Conservation (phyloP, 2,113 vertebrate genomes). For the Trichechus manatus region DNA sequence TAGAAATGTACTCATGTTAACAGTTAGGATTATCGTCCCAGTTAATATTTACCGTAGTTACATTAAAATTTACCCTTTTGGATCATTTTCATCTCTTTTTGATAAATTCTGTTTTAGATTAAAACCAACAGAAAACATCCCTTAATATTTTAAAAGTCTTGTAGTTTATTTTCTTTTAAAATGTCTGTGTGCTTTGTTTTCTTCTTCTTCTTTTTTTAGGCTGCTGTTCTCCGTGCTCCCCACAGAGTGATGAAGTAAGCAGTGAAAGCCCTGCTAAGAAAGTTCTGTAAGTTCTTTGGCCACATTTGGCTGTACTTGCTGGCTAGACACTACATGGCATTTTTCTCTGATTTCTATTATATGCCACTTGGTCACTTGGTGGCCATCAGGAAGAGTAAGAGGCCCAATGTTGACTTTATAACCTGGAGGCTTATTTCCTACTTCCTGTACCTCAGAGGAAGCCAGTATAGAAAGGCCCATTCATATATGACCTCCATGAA, state of each 20-base stretch:
- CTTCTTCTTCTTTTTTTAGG: background rate
- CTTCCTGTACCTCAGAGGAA: background rate
- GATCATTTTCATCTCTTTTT: constrained; percentile 81
- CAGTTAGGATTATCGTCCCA: constrained; percentile 81
- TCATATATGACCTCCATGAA: background rate
- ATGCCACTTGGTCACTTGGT: background rate
- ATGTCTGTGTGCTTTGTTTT: constrained; percentile 58
- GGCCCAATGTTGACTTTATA: background rate
- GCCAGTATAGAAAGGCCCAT: background rate
- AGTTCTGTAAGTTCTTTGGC: constrained; percentile 47
- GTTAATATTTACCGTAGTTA: constrained; percentile 84
- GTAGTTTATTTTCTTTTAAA: constrained; percentile 78
- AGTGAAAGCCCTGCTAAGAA: constrained; percentile 69
- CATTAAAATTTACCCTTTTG: constrained; percentile 80
- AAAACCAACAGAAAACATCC: constrained; percentile 71
- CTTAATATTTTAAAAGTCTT: constrained; percentile 75
- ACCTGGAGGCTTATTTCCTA: background rate
- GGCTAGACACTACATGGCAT: background rate
- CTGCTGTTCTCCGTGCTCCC: background rate
- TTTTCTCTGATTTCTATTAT: constrained; percentile 55
- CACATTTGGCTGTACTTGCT: background rate
- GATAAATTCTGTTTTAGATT: constrained; percentile 80
- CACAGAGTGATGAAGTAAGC: constrained; percentile 58
- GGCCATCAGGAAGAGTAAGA: background rate
- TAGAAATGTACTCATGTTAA: constrained; percentile 83